phyloP scores from a whole-genome alignment of 2,797 vertebrate genomes.

The Gallinago solitaria region DNA sequence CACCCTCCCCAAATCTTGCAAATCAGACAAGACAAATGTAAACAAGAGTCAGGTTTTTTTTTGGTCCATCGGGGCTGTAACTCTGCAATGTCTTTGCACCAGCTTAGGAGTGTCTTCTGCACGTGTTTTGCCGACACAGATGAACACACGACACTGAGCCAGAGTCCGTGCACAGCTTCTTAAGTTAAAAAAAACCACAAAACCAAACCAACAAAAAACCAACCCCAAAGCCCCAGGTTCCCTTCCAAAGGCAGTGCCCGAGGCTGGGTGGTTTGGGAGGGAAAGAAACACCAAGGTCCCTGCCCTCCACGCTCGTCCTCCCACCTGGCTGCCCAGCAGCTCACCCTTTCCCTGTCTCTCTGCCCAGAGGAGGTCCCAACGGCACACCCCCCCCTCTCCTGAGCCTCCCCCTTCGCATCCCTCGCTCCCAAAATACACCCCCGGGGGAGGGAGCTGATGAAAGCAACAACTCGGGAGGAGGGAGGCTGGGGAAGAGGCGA shows the following conservation, averaged over 20 bases:
- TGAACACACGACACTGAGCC: neutral
- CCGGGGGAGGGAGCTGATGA: neutral
- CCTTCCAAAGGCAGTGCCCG: neutral
- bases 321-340: constrained; percentile 9
- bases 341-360: neutral
- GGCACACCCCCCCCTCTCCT: neutral
- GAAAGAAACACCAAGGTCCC: neutral
- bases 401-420: neutral
- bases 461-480: constrained; percentile 9
- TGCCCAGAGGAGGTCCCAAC: neutral
- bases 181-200: neutral
- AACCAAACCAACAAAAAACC: neutral
- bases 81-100: constrained; percentile 19
- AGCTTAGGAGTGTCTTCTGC: constrained; percentile 18
- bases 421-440: neutral
- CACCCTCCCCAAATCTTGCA: constrained; percentile 33
- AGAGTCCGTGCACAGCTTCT: constrained; percentile 23
- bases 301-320: neutral
- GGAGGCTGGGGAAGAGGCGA: neutral
- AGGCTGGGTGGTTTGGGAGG: neutral
- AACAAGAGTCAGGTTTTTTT: constrained; percentile 68
- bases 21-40: constrained; percentile 71
- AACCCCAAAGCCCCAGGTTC: neutral
- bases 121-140: constrained; percentile 4
- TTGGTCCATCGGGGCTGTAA: constrained; percentile 29